Evolutionary conservation across 2,797 vertebrate species (phyloP).

Genomic region (Anguilla pacifica): DNA sequence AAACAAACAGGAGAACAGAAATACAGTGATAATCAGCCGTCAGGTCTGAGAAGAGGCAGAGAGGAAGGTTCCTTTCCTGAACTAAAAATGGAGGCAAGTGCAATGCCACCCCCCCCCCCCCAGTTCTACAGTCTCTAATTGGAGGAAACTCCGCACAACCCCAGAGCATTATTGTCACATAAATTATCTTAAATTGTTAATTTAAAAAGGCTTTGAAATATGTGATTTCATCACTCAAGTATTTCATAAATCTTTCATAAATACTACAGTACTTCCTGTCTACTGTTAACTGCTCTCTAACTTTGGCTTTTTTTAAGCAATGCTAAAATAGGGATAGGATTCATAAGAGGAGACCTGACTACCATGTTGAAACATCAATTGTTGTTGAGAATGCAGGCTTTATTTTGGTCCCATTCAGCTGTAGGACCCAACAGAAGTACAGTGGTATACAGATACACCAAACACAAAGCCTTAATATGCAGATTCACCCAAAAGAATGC

Average conservation of each 20-base stretch:
- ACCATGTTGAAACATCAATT: background rate
- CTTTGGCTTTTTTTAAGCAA: background rate
- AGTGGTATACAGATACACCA: background rate
- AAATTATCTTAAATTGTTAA: background rate
- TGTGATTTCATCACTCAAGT: background rate
- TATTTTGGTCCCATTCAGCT: conserved; percentile 12
- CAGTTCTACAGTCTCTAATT: background rate
- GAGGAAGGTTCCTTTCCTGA: background rate
- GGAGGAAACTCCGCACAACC: background rate
- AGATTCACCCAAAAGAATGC: conserved; percentile 10
- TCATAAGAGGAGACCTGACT: background rate
- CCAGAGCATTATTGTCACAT: background rate
- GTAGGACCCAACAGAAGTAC: background rate
- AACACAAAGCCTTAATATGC: conserved; percentile 12
- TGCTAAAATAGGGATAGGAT: background rate
- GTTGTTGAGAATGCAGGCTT: background rate
- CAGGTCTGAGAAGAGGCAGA: background rate
- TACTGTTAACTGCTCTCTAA: background rate
- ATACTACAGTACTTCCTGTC: background rate
- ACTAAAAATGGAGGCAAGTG: background rate
- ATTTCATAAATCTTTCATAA: background rate
- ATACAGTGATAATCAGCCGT: background rate
- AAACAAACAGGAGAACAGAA: conserved; percentile 26
- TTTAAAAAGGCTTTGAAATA: background rate
- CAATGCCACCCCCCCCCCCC: background rate